Conservation (phyloP, 2,113 vertebrate genomes). For the Heliornis fulica region DNA sequence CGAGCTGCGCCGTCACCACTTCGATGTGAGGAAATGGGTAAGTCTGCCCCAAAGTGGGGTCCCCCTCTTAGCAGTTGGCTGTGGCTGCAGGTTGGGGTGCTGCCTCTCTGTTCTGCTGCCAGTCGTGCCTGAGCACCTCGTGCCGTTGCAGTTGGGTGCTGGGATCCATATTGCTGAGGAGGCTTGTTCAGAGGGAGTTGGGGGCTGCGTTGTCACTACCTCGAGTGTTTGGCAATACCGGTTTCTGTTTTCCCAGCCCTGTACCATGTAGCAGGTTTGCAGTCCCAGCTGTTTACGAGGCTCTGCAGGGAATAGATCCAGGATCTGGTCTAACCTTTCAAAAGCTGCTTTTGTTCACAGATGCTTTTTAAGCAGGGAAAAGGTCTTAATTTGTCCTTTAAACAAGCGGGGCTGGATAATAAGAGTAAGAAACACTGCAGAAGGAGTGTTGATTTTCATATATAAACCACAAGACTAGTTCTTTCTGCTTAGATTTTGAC, state of each 20-base stretch:
- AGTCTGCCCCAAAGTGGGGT: neutral
- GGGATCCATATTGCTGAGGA: neutral
- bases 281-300: neutral
- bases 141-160: neutral
- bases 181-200: neutral
- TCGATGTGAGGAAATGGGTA: neutral
- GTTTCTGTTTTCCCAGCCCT: neutral
- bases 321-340: neutral
- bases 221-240: fast-evolving
- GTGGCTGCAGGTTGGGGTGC: neutral
- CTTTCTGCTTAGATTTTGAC: neutral
- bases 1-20: neutral
- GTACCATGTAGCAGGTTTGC: neutral
- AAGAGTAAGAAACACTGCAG: neutral
- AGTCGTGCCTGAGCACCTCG: fast-evolving
- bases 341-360: neutral
- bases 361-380: neutral
- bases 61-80: neutral
- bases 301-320: neutral
- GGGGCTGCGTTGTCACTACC: fast-evolving
- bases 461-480: neutral
- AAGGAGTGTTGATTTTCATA: neutral
- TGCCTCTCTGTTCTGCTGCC: neutral
- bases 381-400: neutral
- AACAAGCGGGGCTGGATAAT: neutral